phyloP scores from a whole-genome alignment of 2,113 vertebrate genomes.

The Campylomormyrus tamandua region DNA sequence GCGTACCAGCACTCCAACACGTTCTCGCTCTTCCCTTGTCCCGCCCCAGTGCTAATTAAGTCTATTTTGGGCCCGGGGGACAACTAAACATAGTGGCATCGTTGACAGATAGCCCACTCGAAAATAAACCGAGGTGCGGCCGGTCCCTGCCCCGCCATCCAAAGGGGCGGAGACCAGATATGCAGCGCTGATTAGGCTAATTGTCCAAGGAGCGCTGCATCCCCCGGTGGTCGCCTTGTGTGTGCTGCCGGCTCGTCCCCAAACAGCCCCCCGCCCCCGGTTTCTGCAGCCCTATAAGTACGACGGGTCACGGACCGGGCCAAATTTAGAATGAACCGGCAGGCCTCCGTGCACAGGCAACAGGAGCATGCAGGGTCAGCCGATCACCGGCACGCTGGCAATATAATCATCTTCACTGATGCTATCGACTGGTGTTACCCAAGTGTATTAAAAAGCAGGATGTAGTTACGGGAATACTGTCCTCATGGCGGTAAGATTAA shows the following conservation, averaged over 20 bases:
- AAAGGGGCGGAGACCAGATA: constrained; percentile 53
- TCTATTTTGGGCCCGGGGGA: constrained; percentile 51
- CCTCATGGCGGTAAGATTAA: not conserved
- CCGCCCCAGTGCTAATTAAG: constrained; percentile 62
- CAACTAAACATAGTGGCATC: constrained; percentile 55
- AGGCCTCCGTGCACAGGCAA: not conserved
- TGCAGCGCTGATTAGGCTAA: constrained; percentile 53
- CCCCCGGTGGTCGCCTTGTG: constrained; percentile 26
- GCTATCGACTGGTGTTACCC: not conserved
- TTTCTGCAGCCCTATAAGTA: constrained; percentile 58
- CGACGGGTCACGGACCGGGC: constrained; percentile 30
- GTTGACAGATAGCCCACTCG: constrained; percentile 55
- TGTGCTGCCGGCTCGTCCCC: not conserved
- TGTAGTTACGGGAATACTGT: not conserved
- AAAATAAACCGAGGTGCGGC: constrained; percentile 52
- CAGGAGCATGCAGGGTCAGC: not conserved
- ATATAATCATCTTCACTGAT: not conserved
- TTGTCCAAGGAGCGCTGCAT: constrained; percentile 41
- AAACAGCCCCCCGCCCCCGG: constrained; percentile 28
- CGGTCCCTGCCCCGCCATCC: constrained; percentile 35
- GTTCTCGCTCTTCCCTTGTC: constrained; percentile 64
- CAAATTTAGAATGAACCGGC: constrained; percentile 48
- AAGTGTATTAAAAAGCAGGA: not conserved
- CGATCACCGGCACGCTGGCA: not conserved
- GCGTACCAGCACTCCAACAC: constrained; percentile 52